Evolutionary conservation across 1,140 invertebrate species (phyloP), one percentile per base, ranked within the genome.

Genomic region (Drosophila persimilis): DNA sequence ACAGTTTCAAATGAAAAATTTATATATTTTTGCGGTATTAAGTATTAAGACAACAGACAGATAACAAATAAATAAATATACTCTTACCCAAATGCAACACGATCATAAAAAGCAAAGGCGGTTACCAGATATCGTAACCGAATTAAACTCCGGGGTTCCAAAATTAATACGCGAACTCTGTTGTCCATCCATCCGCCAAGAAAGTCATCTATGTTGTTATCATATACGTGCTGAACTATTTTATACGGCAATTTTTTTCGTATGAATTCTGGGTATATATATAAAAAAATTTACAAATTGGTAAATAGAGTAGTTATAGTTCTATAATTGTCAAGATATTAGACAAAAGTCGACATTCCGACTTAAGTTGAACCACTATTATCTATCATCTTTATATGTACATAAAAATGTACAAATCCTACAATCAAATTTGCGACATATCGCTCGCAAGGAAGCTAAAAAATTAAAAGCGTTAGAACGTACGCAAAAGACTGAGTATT

Each of bases 181-280:
- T 99, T 99, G 92, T 99, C 98, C 52, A 94, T 93, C 96, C 98
- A 99, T 29, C 97, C 96, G 55, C 94, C 94, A 0, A 99, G 92
- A 90, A 99, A 99, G 4, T 92, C 92, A 47, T 97, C 94, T 47
- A 96, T 92, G 81, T 96, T 97, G 13, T 93, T 91, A 78, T 97
- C 95, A 56, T 93, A 95, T 6, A 99, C 91, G 51, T 92, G 93
- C 48, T 93, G 92, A 39, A 97, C 94, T 72, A 98, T 90, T 85
- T 95, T 96, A 83, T 95, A 95, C 0, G 97, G 96, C 89, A 98
- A 94, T 90, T 96, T 97, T 88, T 93, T 95, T 52, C 96, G 93
- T 55, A 98, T 94, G 92, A 98, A 98, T 83, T 97, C 89, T 53
- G 69, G 13, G 26, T 9, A 29, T 11, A 50, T 9, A 45, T 11